phyloP scores from a whole-genome alignment of 2,797 vertebrate genomes.

The Eulemur rubriventer region DNA sequence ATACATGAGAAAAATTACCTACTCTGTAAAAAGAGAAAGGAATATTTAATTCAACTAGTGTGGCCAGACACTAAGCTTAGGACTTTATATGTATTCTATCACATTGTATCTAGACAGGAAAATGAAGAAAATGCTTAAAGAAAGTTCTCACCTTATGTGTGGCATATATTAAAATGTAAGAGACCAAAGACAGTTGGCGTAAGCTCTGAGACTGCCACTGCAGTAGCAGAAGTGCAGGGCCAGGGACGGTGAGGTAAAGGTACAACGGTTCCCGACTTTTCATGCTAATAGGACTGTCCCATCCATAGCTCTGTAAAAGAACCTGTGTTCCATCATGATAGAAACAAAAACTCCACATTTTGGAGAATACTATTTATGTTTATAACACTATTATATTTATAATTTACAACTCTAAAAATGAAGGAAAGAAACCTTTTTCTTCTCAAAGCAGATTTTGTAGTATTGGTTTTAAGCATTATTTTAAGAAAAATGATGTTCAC shows the following conservation, averaged over 20 bases:
- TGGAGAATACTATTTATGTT: background rate
- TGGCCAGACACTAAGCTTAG: background rate
- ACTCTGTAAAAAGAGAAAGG: background rate
- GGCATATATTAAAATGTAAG: background rate
- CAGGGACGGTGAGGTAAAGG: background rate
- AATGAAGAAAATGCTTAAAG: background rate
- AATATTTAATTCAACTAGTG: background rate
- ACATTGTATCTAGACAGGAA: background rate
- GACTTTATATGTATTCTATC: background rate
- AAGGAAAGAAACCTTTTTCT: slow-evolving; percentile 17
- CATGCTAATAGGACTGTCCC: background rate
- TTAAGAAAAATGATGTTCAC: background rate
- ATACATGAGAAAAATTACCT: background rate
- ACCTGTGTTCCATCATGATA: background rate
- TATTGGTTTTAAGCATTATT: slow-evolving; percentile 36
- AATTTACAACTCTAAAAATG: slow-evolving; percentile 43
- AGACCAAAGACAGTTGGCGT: background rate
- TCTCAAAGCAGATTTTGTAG: slow-evolving; percentile 48
- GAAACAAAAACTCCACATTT: background rate
- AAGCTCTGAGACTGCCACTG: background rate
- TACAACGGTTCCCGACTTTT: background rate
- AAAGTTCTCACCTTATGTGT: background rate
- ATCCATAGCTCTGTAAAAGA: background rate
- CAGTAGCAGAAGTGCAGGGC: background rate
- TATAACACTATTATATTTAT: background rate